phyloP scores from a whole-genome alignment of 2,113 vertebrate species.

The Pseudorectes ferrugineus region DNA sequence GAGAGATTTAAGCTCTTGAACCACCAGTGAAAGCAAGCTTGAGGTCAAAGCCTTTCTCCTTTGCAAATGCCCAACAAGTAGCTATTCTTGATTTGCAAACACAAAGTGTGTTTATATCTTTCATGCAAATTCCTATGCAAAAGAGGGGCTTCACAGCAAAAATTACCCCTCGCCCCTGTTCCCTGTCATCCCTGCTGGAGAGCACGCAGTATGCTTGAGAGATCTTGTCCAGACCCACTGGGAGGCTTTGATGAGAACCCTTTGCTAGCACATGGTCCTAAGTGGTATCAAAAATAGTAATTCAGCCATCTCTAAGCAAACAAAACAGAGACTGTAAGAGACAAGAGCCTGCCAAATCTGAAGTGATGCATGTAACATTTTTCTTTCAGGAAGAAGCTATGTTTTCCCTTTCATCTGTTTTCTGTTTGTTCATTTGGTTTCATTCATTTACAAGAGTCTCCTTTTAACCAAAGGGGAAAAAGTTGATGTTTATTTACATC shows the following conservation, averaged over 20 bases:
- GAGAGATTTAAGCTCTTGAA: background rate
- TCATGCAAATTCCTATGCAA: slow-evolving; percentile 37
- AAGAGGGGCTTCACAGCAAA: slow-evolving; percentile 8
- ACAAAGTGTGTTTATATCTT: background rate
- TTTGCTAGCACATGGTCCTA: slow-evolving; percentile 29
- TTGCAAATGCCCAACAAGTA: background rate
- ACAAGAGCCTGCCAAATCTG: slow-evolving; percentile 59
- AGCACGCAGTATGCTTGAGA: background rate
- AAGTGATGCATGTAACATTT: slow-evolving; percentile 53
- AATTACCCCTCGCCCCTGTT: background rate
- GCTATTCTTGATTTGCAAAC: background rate
- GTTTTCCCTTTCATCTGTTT: slow-evolving; percentile 39
- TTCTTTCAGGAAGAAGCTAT: slow-evolving; percentile 8
- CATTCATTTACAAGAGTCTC: slow-evolving; percentile 9
- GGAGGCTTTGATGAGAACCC: background rate
- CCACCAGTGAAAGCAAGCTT: background rate
- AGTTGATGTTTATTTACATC: slow-evolving; percentile 1
- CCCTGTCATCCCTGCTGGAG: background rate
- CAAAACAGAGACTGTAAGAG: slow-evolving; percentile 45
- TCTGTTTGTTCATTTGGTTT: background rate
- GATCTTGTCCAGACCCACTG: slow-evolving; percentile 7
- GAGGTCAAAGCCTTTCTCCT: background rate
- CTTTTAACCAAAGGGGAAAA: background rate
- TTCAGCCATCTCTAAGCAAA: slow-evolving; percentile 58
- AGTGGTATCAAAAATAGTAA: slow-evolving; percentile 58